These are phyloP conservation scores for Zelostemma sp. DNA, from an alignment of 1,140 invertebrate species.

Conservation along the genomic window DNA sequence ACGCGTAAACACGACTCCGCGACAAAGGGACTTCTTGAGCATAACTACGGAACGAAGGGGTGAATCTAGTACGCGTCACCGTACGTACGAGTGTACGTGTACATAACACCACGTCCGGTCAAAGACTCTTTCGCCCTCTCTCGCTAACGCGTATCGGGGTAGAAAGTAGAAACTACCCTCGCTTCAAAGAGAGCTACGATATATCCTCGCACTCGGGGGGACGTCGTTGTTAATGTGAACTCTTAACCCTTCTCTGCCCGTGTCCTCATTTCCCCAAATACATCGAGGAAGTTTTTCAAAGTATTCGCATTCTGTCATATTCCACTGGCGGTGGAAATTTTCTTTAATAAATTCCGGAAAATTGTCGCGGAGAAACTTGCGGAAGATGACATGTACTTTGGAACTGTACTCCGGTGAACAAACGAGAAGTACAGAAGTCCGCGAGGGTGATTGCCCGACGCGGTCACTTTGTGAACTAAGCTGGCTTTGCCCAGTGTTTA, in stretches of 20 bases:
- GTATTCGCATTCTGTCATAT: no score
- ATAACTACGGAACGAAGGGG: conserved; percentile 46
- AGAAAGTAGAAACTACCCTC: conserved; percentile 47
- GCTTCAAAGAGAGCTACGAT: conserved; percentile 42
- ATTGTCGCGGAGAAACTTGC: conserved; percentile 24
- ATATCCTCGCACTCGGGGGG: conserved; percentile 5
- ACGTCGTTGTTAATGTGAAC: conserved; percentile 7
- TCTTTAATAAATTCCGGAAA: no score
- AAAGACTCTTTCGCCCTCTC: conserved; percentile 40
- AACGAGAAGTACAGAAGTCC: conserved; percentile 44
- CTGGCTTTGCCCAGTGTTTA: conserved; percentile 68
- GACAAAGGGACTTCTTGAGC: conserved; percentile 48
- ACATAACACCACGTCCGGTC: conserved; percentile 47
- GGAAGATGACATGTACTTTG: conserved; percentile 44
- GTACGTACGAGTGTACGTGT: conserved; percentile 43
- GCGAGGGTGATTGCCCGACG: conserved; percentile 50
- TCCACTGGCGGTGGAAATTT: no score
- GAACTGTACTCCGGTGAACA: conserved; percentile 38
- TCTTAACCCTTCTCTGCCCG: conserved; percentile 1
- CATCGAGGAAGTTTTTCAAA: neutral
- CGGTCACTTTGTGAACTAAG: conserved; percentile 71
- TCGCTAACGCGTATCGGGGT: conserved; percentile 29
- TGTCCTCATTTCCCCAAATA: neutral
- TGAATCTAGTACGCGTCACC: conserved; percentile 47
- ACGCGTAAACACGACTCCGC: conserved; percentile 37